Conservation (phyloP, 2,113 vertebrate species). For the Melospiza melodia region DNA sequence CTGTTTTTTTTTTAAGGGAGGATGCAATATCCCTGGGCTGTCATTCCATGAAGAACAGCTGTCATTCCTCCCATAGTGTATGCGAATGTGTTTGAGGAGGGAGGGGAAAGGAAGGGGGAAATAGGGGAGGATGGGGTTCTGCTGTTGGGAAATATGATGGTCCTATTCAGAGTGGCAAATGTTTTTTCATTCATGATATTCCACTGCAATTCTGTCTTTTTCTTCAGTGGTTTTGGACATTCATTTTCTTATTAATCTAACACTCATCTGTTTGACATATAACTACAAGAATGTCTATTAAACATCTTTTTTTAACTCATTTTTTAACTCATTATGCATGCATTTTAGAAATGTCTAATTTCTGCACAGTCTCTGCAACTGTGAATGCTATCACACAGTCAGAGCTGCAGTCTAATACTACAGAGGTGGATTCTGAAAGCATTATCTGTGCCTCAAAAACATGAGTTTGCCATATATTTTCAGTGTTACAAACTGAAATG, state of each 20-base stretch:
- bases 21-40: constrained; percentile 68
- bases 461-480: background rate
- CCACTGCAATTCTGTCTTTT: background rate
- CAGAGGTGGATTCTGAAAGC: background rate
- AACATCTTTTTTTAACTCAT: background rate
- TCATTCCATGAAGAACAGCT: constrained; percentile 76
- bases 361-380: background rate
- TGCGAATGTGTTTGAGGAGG: constrained; percentile 24
- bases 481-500: background rate
- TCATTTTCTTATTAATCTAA: background rate
- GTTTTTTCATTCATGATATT: constrained; percentile 39
- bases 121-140: constrained; percentile 24
- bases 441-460: background rate
- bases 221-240: background rate
- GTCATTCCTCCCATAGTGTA: constrained; percentile 67
- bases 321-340: background rate
- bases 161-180: constrained; percentile 23
- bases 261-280: background rate
- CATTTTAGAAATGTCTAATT: background rate
- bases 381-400: background rate
- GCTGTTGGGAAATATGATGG: constrained; percentile 30
- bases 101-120: constrained; percentile 17
- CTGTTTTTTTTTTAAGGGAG: constrained; percentile 65
- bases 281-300: background rate
- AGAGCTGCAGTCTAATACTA: background rate